These are phyloP conservation scores for Dinoponera quadriceps DNA, from an alignment of 1,140 invertebrate genomes.

Conservation along the genomic window DNA sequence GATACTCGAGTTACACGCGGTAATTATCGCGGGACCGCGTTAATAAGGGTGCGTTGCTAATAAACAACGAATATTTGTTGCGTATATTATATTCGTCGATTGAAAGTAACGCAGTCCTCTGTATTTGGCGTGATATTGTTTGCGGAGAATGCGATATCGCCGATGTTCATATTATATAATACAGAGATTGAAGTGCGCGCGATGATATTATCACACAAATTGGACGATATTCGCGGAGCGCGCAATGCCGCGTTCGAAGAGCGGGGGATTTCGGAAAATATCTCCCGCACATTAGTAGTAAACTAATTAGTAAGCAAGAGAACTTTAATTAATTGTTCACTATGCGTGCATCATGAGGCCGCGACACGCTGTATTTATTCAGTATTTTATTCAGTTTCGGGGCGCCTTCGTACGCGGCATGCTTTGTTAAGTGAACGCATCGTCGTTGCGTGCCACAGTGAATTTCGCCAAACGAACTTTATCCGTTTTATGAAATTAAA, in stretches of 20 bases:
- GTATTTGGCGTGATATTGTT: constrained; percentile 11
- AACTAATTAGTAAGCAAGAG: constrained; percentile 35
- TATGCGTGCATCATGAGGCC: neutral
- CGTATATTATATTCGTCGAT: constrained; percentile 14
- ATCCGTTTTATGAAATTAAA: constrained; percentile 34
- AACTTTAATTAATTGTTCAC: constrained; percentile 41
- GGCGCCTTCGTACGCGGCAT: neutral
- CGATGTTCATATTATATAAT: neutral
- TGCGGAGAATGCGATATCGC: constrained; percentile 4
- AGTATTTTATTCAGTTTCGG: constrained; percentile 23
- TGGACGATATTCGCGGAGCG: constrained; percentile 23
- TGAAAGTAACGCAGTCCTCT: constrained; percentile 6
- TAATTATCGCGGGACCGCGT: constrained; percentile 9
- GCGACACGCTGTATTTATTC: constrained; percentile 8
- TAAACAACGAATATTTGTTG: constrained; percentile 31
- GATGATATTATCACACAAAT: constrained; percentile 33
- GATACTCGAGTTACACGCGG: neutral
- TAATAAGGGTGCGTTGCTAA: neutral
- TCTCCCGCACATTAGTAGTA: constrained; percentile 11
- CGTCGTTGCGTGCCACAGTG: neutral
- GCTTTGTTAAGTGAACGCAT: constrained; percentile 11
- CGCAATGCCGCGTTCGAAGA: constrained; percentile 4
- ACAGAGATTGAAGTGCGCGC: neutral
- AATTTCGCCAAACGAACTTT: constrained; percentile 42
- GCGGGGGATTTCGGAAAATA: constrained; percentile 44